phyloP scores from a whole-genome alignment of 2,113 vertebrate species.

The Callionymus lyra region DNA sequence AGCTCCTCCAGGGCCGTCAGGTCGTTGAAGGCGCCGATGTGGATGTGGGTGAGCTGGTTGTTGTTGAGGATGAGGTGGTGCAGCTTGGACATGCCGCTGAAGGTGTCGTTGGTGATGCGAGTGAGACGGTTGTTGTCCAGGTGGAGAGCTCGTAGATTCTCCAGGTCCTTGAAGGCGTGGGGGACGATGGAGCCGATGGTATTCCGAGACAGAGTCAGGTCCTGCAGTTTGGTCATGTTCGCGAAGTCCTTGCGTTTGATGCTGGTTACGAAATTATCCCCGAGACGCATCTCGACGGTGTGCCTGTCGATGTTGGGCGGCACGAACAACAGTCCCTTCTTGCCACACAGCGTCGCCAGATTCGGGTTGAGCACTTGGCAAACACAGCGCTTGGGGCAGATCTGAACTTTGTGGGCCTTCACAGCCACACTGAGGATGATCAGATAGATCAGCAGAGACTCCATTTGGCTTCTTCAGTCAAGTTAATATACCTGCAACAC shows the following conservation, averaged over 20 bases:
- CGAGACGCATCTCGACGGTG: conserved; percentile 91
- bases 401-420: conserved; percentile 91
- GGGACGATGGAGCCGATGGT: conserved; percentile 91
- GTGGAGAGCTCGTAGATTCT: conserved; percentile 93
- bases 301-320: conserved; percentile 94
- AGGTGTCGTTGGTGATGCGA: conserved; percentile 93
- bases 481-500: conserved; percentile 71
- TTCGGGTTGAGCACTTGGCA: conserved; percentile 97
- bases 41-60: conserved; percentile 93
- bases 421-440: conserved; percentile 80
- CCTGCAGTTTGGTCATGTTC: conserved; percentile 97
- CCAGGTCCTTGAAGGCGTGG: conserved; percentile 88
- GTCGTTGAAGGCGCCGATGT: conserved; percentile 89
- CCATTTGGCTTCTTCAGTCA: conserved; percentile 80
- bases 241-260: conserved; percentile 95
- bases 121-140: conserved; percentile 94
- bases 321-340: conserved; percentile 96
- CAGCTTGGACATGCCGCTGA: conserved; percentile 95
- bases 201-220: conserved; percentile 93
- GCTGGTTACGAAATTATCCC: conserved; percentile 95
- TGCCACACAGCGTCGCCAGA: conserved; percentile 93
- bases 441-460: conserved; percentile 90
- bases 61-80: conserved; percentile 98
- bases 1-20: conserved; percentile 92
- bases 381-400: conserved; percentile 95